A percentile compares a stretch with the other conserved stretches of the same genome.
Evolutionary conservation across 2,888 invertebrate species (phyloP).

Genomic region (Xanthorhoe designata): DNA sequence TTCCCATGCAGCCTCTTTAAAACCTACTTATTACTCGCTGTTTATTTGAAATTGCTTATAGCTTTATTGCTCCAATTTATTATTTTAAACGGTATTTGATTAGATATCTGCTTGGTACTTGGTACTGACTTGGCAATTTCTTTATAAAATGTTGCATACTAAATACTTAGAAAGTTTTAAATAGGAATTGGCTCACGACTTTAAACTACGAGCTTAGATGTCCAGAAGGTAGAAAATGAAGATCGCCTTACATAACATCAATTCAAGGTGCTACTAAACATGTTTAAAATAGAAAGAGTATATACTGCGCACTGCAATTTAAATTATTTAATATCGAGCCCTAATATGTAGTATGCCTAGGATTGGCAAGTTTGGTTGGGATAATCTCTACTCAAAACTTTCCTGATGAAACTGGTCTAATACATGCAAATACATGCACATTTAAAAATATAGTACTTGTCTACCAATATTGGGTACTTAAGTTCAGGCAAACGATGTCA

Average conservation of each 20-base stretch:
- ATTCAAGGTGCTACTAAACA: neutral
- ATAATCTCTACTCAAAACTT: neutral
- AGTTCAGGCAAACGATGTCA: slow-evolving; percentile 39
- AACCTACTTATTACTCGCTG: slow-evolving; percentile 53
- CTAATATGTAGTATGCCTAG: too few relatives aligned
- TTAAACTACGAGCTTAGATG: neutral
- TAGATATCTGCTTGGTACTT: slow-evolving; percentile 26
- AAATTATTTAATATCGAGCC: neutral
- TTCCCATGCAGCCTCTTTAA: slow-evolving; percentile 62
- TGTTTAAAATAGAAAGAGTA: neutral
- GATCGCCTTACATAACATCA: neutral
- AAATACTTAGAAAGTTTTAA: slow-evolving; percentile 2
- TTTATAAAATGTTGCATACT: slow-evolving; percentile 12
- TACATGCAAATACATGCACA: too few relatives aligned
- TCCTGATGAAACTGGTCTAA: too few relatives aligned
- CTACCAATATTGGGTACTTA: neutral
- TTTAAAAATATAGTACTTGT: neutral
- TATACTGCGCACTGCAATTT: neutral
- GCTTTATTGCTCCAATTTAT: slow-evolving; percentile 51
- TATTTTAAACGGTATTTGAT: slow-evolving; percentile 47
- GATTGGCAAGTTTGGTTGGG: too few relatives aligned
- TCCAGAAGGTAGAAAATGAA: neutral
- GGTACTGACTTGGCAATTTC: slow-evolving; percentile 20
- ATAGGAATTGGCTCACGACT: neutral
- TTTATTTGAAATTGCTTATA: slow-evolving; percentile 56